These are phyloP conservation scores for Cordilura impudica DNA, from an alignment of 2,888 invertebrate species.

Conservation along the genomic window DNA sequence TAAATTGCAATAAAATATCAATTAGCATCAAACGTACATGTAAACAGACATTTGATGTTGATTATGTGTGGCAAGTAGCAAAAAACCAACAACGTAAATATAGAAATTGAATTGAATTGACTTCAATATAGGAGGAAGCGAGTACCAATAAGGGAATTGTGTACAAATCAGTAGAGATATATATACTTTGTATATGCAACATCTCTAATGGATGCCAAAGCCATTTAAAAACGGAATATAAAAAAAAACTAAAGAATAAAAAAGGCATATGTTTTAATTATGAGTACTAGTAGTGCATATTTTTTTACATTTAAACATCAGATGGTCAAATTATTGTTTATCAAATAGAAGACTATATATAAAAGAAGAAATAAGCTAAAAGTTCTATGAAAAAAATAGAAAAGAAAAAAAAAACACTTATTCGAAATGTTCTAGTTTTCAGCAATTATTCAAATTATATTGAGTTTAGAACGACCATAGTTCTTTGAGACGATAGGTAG, in stretches of 20 bases:
- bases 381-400: background rate
- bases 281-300: background rate
- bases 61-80: background rate
- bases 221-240: background rate
- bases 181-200: background rate
- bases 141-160: background rate
- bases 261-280: conserved; percentile 20
- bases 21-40: background rate
- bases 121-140: background rate
- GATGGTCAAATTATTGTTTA: background rate
- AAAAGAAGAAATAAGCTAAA: no score
- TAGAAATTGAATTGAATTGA: background rate
- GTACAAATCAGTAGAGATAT: no score
- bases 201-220: conserved; percentile 8
- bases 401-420: background rate
- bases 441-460: no score
- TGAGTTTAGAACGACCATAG: no score
- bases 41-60: background rate
- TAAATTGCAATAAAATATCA: conserved; percentile 14
- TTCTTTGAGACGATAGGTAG: no score
- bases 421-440: no score
- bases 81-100: background rate
- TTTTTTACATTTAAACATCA: conserved; percentile 5
- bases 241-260: background rate
- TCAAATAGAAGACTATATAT: no score